phyloP scores from a whole-genome alignment of 2,113 vertebrate genomes.

The Hyaena hyaena region DNA sequence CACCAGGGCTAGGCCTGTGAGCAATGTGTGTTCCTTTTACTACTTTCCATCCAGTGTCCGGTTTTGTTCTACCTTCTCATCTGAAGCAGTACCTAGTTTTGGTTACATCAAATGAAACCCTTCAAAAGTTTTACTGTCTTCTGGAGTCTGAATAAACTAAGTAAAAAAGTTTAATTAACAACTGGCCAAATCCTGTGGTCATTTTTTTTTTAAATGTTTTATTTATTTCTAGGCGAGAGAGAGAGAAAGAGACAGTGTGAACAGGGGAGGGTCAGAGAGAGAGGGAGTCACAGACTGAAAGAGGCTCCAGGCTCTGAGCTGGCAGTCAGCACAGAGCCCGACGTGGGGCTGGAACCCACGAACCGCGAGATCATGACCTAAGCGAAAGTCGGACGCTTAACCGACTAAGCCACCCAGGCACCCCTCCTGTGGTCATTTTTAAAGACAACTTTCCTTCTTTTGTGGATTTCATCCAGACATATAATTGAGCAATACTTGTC shows the following conservation, averaged over 20 bases:
- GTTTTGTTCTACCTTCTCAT: background rate
- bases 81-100: background rate
- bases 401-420: too few relatives aligned
- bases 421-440: background rate
- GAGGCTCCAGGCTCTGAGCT: too few relatives aligned
- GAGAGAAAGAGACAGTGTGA: too few relatives aligned
- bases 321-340: too few relatives aligned
- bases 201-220: too few relatives aligned
- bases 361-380: too few relatives aligned
- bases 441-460: background rate
- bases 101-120: background rate
- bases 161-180: background rate
- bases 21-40: background rate
- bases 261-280: too few relatives aligned
- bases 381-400: too few relatives aligned
- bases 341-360: too few relatives aligned
- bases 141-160: slow-evolving; percentile 20
- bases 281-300: too few relatives aligned
- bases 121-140: slow-evolving; percentile 43
- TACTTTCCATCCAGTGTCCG: background rate
- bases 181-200: background rate
- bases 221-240: too few relatives aligned
- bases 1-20: background rate
- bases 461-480: background rate
- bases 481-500: background rate